Percentiles rank a stretch among this genome's conserved stretches.
These are phyloP conservation scores for Pristionchus pacificus DNA, from an alignment of 1,140 invertebrate species.

Conservation along the genomic window DNA sequence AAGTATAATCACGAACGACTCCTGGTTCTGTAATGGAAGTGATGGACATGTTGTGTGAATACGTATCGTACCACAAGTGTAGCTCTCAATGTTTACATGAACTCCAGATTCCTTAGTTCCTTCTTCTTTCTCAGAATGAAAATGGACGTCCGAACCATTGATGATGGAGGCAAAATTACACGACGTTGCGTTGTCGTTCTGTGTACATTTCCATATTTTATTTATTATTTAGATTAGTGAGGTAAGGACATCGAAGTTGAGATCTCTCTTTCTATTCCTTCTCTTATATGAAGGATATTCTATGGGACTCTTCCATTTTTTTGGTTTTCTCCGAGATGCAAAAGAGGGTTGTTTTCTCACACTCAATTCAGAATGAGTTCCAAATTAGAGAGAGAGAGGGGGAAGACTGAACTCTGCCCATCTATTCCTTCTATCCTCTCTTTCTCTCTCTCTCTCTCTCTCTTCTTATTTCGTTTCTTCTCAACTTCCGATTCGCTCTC, in stretches of 20 bases:
- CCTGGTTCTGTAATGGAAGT: conserved; percentile 23
- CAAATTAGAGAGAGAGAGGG: too few relatives aligned
- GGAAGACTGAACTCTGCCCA: too few relatives aligned
- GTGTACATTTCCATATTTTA: neutral
- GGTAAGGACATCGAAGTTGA: neutral
- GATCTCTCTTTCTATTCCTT: neutral
- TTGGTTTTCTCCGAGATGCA: neutral
- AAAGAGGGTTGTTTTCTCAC: neutral
- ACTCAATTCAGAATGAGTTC: neutral
- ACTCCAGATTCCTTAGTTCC: conserved; percentile 25
- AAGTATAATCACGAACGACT: conserved; percentile 36
- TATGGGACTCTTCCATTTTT: neutral
- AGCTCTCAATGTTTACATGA: conserved; percentile 37
- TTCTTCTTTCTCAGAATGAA: neutral
- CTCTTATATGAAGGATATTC: neutral
- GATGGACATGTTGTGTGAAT: neutral
- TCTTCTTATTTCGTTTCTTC: neutral
- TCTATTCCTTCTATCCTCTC: neutral
- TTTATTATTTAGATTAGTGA: conserved; percentile 2
- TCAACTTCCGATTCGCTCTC: neutral
- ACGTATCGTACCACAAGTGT: conserved; percentile 25
- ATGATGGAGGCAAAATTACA: conserved; percentile 8
- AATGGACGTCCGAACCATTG: conserved; percentile 22
- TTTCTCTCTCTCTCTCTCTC: neutral
- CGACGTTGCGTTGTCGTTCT: conserved; percentile 9